phyloP scores from a whole-genome alignment of 1,140 invertebrate genomes.

The Helicoverpa armigera region DNA sequence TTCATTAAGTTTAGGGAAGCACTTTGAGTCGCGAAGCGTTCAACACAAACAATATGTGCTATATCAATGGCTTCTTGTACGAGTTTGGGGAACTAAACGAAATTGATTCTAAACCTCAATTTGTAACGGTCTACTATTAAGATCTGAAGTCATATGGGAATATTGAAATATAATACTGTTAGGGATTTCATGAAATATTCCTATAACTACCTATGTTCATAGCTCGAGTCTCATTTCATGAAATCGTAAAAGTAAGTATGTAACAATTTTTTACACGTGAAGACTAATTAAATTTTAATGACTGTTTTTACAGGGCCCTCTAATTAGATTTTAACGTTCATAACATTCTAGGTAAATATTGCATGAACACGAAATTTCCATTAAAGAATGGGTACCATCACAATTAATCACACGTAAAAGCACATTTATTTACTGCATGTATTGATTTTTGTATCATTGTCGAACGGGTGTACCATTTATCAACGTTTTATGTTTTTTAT shows the following conservation, averaged over 20 bases:
- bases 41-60: background rate
- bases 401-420: constrained; percentile 14
- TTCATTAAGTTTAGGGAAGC: constrained; percentile 4
- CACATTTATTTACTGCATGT: background rate
- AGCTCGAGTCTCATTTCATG: background rate
- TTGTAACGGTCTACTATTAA: too few relatives aligned
- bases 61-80: background rate
- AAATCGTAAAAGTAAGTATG: background rate
- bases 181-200: too few relatives aligned
- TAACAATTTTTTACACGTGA: too few relatives aligned
- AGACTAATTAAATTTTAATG: constrained; percentile 19
- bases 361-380: constrained; percentile 31
- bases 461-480: too few relatives aligned
- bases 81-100: too few relatives aligned
- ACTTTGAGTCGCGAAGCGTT: background rate
- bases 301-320: background rate
- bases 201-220: too few relatives aligned
- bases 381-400: background rate
- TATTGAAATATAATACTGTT: too few relatives aligned
- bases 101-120: too few relatives aligned
- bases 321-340: constrained; percentile 18
- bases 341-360: constrained; percentile 9
- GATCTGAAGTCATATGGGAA: too few relatives aligned
- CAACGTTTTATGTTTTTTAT: too few relatives aligned
- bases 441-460: background rate